These are phyloP conservation scores for Colius striatus DNA, from an alignment of 2,113 vertebrate genomes.

Conservation along the genomic window DNA sequence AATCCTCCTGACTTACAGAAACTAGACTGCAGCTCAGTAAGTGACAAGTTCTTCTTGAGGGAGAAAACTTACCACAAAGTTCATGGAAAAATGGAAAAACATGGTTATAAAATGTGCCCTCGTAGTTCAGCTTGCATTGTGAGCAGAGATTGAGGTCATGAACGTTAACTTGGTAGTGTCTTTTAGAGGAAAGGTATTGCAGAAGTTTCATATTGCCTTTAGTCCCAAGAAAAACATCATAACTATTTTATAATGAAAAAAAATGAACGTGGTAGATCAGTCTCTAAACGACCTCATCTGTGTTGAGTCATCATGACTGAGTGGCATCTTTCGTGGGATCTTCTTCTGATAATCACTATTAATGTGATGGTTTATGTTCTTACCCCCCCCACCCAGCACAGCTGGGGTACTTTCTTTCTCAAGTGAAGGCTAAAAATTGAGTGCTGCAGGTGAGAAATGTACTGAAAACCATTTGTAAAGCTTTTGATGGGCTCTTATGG, in stretches of 20 bases:
- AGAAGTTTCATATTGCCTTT: not conserved
- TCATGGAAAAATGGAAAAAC: not conserved
- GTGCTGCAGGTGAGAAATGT: not conserved
- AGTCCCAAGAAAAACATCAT: not conserved
- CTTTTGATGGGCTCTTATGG: not conserved
- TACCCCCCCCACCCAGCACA: not conserved
- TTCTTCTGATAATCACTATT: not conserved
- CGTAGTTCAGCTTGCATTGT: not conserved
- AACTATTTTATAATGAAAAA: not conserved
- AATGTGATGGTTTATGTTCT: not conserved
- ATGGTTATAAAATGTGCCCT: not conserved
- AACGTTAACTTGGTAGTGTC: not conserved
- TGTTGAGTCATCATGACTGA: not conserved
- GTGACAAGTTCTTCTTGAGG: not conserved
- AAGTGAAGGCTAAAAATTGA: not conserved
- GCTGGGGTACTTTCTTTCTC: not conserved
- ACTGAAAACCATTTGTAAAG: not conserved
- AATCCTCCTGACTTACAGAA: not conserved
- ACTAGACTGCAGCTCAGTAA: not conserved
- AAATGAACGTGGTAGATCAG: not conserved
- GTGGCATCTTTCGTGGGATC: not conserved
- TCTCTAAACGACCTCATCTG: not conserved
- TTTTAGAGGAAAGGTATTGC: not conserved
- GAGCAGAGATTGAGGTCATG: not conserved
- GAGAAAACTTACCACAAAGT: not conserved